Evolutionary conservation across 2,113 vertebrate genomes (phyloP).

Genomic region (Semnornis frantzii): DNA sequence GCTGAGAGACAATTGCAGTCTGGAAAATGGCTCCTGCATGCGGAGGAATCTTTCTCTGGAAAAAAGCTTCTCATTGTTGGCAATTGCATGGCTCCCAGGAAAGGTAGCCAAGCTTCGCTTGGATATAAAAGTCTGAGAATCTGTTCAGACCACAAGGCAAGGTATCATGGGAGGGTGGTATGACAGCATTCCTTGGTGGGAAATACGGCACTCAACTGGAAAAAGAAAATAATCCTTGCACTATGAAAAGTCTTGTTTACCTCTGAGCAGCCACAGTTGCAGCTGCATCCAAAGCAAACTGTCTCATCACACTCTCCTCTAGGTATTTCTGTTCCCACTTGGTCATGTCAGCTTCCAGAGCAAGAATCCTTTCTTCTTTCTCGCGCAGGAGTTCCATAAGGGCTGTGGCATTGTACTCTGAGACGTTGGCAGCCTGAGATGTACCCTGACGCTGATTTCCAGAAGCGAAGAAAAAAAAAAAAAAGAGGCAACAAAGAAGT

Average conservation of each 20-base stretch:
- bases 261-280: conserved; percentile 94
- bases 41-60: background rate
- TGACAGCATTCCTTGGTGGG: conserved; percentile 15
- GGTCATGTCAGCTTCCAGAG: conserved; percentile 98
- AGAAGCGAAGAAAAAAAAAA: background rate
- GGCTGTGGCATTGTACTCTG: conserved; percentile 86
- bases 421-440: conserved; percentile 76
- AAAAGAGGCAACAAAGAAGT: background rate
- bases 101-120: conserved; percentile 18
- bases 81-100: conserved; percentile 23
- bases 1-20: background rate
- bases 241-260: conserved; percentile 69
- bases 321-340: conserved; percentile 99
- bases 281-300: conserved; percentile 95
- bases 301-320: conserved; percentile 98
- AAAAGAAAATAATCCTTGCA: conserved; percentile 12
- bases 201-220: conserved; percentile 13
- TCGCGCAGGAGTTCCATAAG: conserved; percentile 97
- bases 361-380: conserved; percentile 95
- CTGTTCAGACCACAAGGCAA: background rate
- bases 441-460: conserved; percentile 86
- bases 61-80: background rate
- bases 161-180: background rate
- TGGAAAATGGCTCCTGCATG: background rate
- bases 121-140: background rate